Conservation (phyloP, 2,797 vertebrate species). For the Argyrosomus regius region DNA sequence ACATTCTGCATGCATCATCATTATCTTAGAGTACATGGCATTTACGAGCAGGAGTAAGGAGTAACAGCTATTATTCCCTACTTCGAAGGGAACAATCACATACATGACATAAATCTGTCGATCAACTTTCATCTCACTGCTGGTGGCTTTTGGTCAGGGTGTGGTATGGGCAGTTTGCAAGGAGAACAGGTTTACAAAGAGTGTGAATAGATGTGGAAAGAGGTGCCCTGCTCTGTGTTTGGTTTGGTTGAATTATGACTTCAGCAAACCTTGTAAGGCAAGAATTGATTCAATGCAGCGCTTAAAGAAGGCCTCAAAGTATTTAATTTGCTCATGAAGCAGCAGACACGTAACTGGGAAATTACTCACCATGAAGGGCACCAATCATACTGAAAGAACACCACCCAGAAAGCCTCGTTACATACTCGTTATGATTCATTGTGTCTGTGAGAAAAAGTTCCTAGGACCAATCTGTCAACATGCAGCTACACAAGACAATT, state of each 20-base stretch:
- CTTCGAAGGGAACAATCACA: background rate
- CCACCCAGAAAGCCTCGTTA: background rate
- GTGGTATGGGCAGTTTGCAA: conserved; percentile 25
- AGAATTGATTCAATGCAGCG: conserved; percentile 13
- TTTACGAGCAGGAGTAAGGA: background rate
- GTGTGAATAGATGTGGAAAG: conserved; percentile 9
- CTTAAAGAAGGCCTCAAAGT: conserved; percentile 5
- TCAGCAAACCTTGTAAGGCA: conserved; percentile 23
- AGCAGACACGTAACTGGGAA: conserved; percentile 21
- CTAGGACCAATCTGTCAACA: background rate
- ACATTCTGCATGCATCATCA: background rate
- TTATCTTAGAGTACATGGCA: background rate
- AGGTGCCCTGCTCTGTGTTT: conserved; percentile 17
- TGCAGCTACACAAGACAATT: background rate
- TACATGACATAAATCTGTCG: conserved; percentile 12
- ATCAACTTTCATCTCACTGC: conserved; percentile 11
- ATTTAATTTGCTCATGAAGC: conserved; percentile 32
- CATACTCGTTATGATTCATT: background rate
- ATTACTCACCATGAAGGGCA: conserved; percentile 12
- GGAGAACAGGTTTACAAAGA: conserved; percentile 23
- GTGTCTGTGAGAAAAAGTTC: background rate
- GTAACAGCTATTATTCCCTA: background rate
- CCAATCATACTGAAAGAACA: conserved; percentile 11
- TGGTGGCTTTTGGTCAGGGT: background rate
- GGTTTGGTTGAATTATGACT: conserved; percentile 23